Percentiles rank a stretch among this genome's conserved stretches.
Conservation (phyloP, 1,140 invertebrate species). For the Micrasema longulum region DNA sequence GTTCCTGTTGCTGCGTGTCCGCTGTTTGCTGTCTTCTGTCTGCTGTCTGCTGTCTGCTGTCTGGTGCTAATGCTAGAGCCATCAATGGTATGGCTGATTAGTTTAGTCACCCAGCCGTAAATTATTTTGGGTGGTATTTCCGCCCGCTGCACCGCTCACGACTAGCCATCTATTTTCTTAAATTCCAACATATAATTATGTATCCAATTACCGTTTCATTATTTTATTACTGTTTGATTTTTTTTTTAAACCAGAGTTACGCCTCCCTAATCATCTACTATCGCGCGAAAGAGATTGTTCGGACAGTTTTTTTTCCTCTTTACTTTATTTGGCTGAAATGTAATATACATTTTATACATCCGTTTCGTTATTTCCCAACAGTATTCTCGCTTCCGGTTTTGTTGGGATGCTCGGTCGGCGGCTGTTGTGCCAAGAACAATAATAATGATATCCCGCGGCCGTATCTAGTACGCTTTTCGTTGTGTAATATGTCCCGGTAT, state of each 20-base stretch:
- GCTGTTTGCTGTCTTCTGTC: not conserved
- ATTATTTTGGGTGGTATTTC: constrained; percentile 33
- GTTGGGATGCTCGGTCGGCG: not conserved
- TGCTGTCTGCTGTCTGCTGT: too few relatives aligned
- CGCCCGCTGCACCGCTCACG: not conserved
- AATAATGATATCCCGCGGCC: too few relatives aligned
- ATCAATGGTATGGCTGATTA: constrained; percentile 7
- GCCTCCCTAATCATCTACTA: not conserved
- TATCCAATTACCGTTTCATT: not conserved
- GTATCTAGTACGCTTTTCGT: too few relatives aligned
- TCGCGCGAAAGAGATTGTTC: not conserved
- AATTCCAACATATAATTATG: not conserved
- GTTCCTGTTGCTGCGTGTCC: not conserved
- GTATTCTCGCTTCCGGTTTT: not conserved
- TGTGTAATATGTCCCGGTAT: not conserved
- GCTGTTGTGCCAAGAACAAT: not conserved
- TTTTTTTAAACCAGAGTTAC: not conserved
- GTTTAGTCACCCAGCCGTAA: constrained; percentile 8
- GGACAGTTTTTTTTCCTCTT: not conserved
- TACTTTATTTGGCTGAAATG: not conserved
- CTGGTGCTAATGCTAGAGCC: not conserved
- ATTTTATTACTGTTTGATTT: not conserved
- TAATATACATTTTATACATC: not conserved
- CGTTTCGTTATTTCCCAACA: not conserved
- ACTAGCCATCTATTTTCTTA: constrained; percentile 2